Conservation (phyloP, 2,797 vertebrate genomes). For the Chromis chromis region DNA sequence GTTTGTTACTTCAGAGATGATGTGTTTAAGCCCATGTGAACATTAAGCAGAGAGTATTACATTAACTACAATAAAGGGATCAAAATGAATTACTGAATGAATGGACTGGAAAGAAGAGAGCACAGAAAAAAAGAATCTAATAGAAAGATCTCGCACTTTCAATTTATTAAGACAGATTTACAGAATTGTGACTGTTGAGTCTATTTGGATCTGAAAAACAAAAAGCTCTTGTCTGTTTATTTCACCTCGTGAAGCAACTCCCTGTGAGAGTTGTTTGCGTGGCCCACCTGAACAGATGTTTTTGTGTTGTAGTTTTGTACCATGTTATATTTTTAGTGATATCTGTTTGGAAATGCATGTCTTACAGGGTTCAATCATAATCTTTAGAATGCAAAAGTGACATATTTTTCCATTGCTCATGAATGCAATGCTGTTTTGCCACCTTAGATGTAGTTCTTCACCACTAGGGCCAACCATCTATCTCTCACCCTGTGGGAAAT, state of each 20-base stretch:
- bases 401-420: not conserved
- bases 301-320: not conserved
- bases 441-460: not conserved
- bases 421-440: slow-evolving; percentile 1
- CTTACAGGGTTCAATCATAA: not conserved
- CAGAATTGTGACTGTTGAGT: not conserved
- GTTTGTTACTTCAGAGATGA: not conserved
- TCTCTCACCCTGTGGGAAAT: not conserved
- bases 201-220: not conserved
- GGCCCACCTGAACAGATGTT: not conserved
- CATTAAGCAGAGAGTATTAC: not conserved
- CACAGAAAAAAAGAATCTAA: not conserved
- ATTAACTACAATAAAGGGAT: not conserved
- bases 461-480: not conserved
- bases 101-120: not conserved
- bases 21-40: not conserved
- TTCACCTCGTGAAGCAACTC: not conserved
- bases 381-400: not conserved
- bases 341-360: not conserved
- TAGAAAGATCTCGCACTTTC: not conserved
- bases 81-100: not conserved
- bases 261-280: too few relatives aligned
- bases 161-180: slow-evolving; percentile 1
- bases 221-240: not conserved
- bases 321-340: not conserved